Percentiles rank a stretch among this genome's conserved stretches.
Conservation (phyloP, 2,113 vertebrate genomes). For the Oryzias javanicus region DNA sequence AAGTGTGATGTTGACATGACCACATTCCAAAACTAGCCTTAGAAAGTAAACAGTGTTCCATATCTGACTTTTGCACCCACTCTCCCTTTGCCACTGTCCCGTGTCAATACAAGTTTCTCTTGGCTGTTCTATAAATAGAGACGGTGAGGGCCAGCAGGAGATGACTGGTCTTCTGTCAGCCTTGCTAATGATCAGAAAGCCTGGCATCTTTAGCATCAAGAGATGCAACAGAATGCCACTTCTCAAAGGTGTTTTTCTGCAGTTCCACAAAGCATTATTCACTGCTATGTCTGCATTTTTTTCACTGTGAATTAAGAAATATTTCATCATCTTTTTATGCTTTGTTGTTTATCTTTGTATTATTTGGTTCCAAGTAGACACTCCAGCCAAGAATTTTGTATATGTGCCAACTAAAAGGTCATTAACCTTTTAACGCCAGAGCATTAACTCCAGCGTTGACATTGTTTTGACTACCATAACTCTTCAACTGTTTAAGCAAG, state of each 20-base stretch:
- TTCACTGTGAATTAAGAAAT: background rate
- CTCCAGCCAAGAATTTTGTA: no score
- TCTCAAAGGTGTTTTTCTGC: conserved; percentile 38
- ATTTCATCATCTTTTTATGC: no score
- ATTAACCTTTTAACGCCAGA: no score
- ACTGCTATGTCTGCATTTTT: conserved; percentile 28
- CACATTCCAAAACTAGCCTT: conserved; percentile 38
- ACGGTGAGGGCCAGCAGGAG: conserved; percentile 68
- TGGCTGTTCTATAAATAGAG: conserved; percentile 76
- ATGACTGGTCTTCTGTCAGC: conserved; percentile 67
- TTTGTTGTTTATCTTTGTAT: no score
- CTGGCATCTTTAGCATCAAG: conserved; percentile 69
- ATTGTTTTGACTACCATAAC: no score
- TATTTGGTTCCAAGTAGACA: no score
- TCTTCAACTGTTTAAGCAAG: no score
- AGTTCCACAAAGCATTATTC: conserved; percentile 28
- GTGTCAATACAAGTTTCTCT: conserved; percentile 71
- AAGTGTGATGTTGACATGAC: conserved; percentile 34
- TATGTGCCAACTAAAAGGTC: no score
- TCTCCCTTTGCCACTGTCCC: conserved; percentile 38
- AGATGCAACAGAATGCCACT: conserved; percentile 50
- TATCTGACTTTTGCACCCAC: conserved; percentile 55
- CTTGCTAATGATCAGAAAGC: conserved; percentile 71
- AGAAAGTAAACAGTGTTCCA: conserved; percentile 59
- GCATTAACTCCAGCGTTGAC: no score